Base-by-base conservation (phyloP, 2,113 vertebrate species). In the Thermophis baileyi region DNA sequence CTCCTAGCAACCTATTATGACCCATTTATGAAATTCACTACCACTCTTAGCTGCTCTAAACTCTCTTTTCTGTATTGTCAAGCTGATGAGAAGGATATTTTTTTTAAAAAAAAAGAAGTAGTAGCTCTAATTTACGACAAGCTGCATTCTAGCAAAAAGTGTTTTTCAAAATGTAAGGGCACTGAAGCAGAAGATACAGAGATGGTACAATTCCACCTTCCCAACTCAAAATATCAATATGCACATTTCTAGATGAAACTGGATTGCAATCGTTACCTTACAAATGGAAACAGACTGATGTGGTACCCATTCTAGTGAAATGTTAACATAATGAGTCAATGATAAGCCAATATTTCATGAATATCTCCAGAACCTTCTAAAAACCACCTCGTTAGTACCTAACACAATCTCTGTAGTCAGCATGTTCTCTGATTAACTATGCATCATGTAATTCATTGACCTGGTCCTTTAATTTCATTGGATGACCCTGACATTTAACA, bases 111-210 rank as follows among this genome's bases (percentile, higher is more conserved):
- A 25, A 91, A 96, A 95, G 46, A 51, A 24, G 18, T 7, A 94
- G 92, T 96, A 95, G 44, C 95, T 93, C n/a, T 91, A 93, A 94
- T 94, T 93, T 95, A 92, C 63, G 35, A 85, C 24, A 94, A 55
- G 93, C 92, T 96, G 92, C 88, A 96, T 95, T 95, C 57, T 86
- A 95, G 91, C 60, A 95, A 96, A 96, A 95, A 87, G 60, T 94
- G 46, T 95, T 97, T 96, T 92, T 95, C 89, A 94, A 46, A 92
- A 93, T 92, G 57, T 94, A 94, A 94, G 93, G 96, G 90, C 95
- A 95, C 27, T 92, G 91, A 93, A 95, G 88, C 0, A 0, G 85
- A 95, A 95, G 12, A 27, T 93, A 94, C 51, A 92, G 90, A 88
- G 92, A 92, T 93, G 92, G 92, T 35, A 90, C 85, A 63, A 94